Base-by-base conservation (phyloP, 2,797 vertebrate genomes). In the Acomys russatus region DNA sequence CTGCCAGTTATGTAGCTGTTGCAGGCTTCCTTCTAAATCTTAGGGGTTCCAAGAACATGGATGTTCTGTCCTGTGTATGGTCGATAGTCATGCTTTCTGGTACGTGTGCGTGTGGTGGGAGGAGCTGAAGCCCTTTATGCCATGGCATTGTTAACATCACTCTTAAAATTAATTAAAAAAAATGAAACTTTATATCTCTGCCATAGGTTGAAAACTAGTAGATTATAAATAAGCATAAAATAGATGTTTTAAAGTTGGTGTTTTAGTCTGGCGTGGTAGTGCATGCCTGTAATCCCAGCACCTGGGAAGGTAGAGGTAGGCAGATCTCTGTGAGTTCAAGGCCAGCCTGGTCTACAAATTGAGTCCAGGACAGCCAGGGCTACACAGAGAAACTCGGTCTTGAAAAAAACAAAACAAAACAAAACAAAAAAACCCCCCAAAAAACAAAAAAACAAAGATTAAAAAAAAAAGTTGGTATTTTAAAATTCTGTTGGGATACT, bases 141-240 rank as follows among this genome's bases (percentile, higher is more conserved):
- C 3, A 10, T 63, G 11, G 59, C 83, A 9, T 93, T 89, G n/a
- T 49, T 74, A 70, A 73, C 25, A 6, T 88, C 33, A 80, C 6
- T 51, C 38, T 71, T 3, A 70, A 79, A 35, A 54, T 61, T 78
- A 84, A 61, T 77, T 64, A 64, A 15, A 83, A 15, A 83, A 88
- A 80, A 82, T 49, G 33, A 76, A 87, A 82, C 30, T 74, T 79
- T 59, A 8, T 61, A 54, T 78, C 18, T 61, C 15, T 77, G 22
- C 18, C 1, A 54, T 54, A 91, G 4, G 3, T 76, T 2, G 68
- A 83, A 91, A 92, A 38, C 18, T 20, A 88, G 54, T 88, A 89
- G 79, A 92, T 85, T 89, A 74, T 51, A 96, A 79, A 4, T 59
- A 51, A 94, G 3, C 14, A 85, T 84, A 82, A 88, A 91, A 56